Base-by-base conservation (phyloP, 1,140 invertebrate species). In the Drosophila persimilis region DNA sequence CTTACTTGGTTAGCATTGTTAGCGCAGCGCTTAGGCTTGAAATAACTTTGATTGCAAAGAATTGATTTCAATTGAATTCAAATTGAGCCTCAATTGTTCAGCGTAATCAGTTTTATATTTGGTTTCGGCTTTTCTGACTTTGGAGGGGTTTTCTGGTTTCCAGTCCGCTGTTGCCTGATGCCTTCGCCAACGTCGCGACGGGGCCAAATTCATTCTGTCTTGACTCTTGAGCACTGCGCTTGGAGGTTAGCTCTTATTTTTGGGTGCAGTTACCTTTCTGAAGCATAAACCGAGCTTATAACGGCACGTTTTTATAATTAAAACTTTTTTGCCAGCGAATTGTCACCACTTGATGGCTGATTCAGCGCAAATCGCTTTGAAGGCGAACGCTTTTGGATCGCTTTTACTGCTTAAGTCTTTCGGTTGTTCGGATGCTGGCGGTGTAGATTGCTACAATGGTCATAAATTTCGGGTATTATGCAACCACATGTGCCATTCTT, bases 1-100 rank as follows among this genome's bases (percentile, higher is more conserved):
- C 55, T 70, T 44, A 51, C 39, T 63, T 50, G 58, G 44, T 63
- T 46, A 54, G 44, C 20, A 24, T 6, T 59, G 35, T 45, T 60
- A 44, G 29, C 20, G 64, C 67, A 45, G 54, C 64, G 52, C 41
- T 43, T 26, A 51, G 62, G 44, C 29, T 69, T 51, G 51, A 69
- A 74, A 74, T 79, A 63, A 60, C 55, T 59, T 58, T 74, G 64
- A 65, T 70, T 79, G 71, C 64, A 50, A 57, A 57, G 58, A 64
- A 79, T 58, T 65, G 56, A 59, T 47, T 70, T 64, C 48, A 65
- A 73, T 73, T 74, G 26, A 70, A 79, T 79, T 79, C 24, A 70
- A 79, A 79, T 79, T 79, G 55, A 57, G 44, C 59, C 48, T 50
- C 62, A 75, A 79, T 75, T 65, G 56, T 65, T 80, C 52, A 63